Evolutionary conservation across 2,797 vertebrate genomes (phyloP).

Genomic region (Muscicapa comitata): DNA sequence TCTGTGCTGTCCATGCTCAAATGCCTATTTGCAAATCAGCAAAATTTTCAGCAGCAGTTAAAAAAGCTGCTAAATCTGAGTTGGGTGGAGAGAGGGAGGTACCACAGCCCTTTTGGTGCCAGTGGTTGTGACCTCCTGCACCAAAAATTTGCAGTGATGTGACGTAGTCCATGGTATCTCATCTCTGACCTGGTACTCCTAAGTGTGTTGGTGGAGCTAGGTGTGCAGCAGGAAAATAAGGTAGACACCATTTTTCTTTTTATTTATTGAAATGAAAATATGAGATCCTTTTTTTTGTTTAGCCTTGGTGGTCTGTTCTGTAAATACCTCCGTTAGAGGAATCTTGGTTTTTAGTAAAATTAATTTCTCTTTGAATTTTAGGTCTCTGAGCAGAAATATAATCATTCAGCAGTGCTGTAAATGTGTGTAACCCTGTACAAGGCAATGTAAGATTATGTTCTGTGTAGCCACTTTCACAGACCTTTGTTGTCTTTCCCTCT

Average conservation of each 20-base stretch:
- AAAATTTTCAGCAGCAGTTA: not conserved
- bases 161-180: not conserved
- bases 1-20: rapidly evolving
- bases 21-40: not conserved
- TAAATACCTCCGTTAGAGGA: not conserved
- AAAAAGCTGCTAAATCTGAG: not conserved
- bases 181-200: not conserved
- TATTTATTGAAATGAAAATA: not conserved
- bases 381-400: not conserved
- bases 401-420: not conserved
- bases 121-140: not conserved
- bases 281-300: not conserved
- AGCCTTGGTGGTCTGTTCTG: not conserved
- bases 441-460: not conserved
- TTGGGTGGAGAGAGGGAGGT: not conserved
- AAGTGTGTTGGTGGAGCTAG: not conserved
- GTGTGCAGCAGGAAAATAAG: not conserved
- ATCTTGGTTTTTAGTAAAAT: not conserved
- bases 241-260: not conserved
- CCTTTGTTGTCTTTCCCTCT: not conserved
- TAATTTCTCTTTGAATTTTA: not conserved
- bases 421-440: not conserved
- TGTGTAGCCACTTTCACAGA: not conserved
- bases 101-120: not conserved
- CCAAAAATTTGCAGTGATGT: not conserved